Conservation (phyloP, 2,113 vertebrate genomes). For the rabbit (Oryctolagus cuniculus) region mOryCun1.1 NC_091432.1:162923501-162924000, state of each 20-base stretch:
- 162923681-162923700: neutral
- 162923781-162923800: constrained; percentile 3
- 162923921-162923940: neutral
- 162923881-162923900: constrained; percentile 54
- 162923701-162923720: neutral
- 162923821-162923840: constrained; percentile 52
- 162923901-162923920: constrained; percentile 54
- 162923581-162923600: neutral
- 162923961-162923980: constrained; percentile 33
- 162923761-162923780: neutral
- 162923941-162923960: neutral
- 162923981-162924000: neutral
- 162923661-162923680: neutral
- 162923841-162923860: constrained; percentile 56
- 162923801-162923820: constrained; percentile 28
- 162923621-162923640: neutral
- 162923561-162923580: neutral
- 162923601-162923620: constrained; percentile 30
- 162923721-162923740: constrained; percentile 11
- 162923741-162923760: neutral
- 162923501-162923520: rapidly evolving
- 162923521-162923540: neutral
- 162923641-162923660: constrained; percentile 43
- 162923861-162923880: constrained; percentile 64
- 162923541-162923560: neutral